Conservation (phyloP, 64 coral and sea anemone species). For the Dendronephthya gigantea region DNA sequence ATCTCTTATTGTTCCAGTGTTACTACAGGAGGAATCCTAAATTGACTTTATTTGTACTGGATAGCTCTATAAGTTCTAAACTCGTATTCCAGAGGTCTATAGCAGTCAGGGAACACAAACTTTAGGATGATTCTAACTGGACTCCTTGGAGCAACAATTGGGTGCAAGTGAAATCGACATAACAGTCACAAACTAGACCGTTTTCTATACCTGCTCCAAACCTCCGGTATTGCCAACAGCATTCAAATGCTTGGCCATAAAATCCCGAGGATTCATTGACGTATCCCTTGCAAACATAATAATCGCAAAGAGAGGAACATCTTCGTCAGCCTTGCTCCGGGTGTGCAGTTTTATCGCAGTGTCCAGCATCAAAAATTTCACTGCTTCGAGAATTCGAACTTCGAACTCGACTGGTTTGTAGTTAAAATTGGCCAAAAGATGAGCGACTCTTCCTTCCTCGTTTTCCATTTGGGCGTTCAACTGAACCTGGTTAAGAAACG, state of each 20-base stretch:
- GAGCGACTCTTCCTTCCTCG: slow-evolving; percentile 25
- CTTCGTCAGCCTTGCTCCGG: slow-evolving; percentile 22
- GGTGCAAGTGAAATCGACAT: neutral
- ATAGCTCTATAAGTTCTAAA: neutral
- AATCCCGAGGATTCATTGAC: slow-evolving; percentile 28
- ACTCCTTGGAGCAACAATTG: neutral
- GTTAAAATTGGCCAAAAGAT: slow-evolving; percentile 44
- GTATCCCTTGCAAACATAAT: slow-evolving; percentile 73
- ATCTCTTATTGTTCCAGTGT: no score
- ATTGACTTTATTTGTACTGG: neutral
- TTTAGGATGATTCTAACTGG: neutral
- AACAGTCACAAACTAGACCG: neutral
- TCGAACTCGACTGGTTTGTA: slow-evolving; percentile 37
- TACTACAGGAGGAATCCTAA: no score
- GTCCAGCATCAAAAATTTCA: slow-evolving; percentile 64
- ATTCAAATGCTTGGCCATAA: slow-evolving; percentile 62
- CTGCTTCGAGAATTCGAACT: slow-evolving; percentile 62
- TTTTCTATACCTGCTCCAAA: slow-evolving; percentile 54
- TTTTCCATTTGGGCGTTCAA: neutral
- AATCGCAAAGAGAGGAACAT: slow-evolving; percentile 61
- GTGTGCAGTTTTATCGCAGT: slow-evolving; percentile 41
- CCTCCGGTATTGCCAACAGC: slow-evolving; percentile 74
- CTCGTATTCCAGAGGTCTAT: neutral
- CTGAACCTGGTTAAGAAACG: slow-evolving; percentile 4
- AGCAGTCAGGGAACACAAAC: no score